These are phyloP conservation scores for Pantherophis vulpinus DNA, from an alignment of 2,797 vertebrate species.

Conservation along the genomic window DNA sequence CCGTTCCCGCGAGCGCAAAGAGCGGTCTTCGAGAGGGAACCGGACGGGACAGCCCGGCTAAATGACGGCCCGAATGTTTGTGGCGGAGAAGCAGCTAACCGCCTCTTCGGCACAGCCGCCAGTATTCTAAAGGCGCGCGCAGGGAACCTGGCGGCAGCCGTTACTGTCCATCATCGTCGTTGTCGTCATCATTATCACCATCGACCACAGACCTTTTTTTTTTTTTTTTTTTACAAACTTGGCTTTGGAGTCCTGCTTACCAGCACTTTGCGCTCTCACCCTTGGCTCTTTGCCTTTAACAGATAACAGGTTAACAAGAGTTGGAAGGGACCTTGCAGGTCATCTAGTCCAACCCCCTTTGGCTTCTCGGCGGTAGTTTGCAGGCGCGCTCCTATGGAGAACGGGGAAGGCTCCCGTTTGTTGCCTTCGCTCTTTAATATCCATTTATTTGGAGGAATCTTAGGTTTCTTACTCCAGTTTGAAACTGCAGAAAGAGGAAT, in stretches of 20 bases:
- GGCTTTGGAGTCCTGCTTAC: neutral
- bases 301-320: no score
- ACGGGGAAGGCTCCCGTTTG: neutral
- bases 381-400: neutral
- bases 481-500: neutral
- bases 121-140: neutral
- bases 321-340: no score
- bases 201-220: neutral
- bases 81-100: neutral
- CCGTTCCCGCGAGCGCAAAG: neutral
- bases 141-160: neutral
- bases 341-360: no score
- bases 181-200: neutral
- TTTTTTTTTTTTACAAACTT: neutral
- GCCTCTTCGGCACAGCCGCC: accelerated
- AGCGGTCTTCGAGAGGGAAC: neutral
- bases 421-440: neutral
- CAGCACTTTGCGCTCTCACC: neutral
- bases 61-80: neutral
- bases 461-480: neutral
- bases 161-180: neutral
- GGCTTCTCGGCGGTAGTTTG: neutral
- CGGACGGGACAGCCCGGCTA: neutral
- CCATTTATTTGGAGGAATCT: neutral
- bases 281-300: neutral